Evolutionary conservation across 2,888 invertebrate genomes (phyloP).

Genomic region (Colletes collaris): DNA sequence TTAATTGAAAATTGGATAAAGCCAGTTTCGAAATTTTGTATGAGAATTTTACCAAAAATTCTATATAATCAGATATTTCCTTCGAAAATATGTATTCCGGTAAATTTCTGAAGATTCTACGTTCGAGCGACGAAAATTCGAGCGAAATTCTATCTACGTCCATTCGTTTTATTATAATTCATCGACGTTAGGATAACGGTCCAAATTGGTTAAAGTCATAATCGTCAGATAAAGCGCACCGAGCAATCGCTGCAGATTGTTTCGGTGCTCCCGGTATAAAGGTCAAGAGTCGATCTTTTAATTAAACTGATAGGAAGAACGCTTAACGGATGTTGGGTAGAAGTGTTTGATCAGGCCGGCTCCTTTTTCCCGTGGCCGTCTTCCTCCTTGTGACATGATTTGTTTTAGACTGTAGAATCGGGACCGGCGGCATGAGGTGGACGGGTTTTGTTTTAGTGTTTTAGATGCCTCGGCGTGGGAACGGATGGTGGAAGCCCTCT

Average conservation of each 20-base stretch:
- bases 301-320: slow-evolving; percentile 58
- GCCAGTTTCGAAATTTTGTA: too few species aligned
- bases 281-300: slow-evolving; percentile 57
- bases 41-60: too few species aligned
- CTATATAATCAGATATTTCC: too few species aligned
- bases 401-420: slow-evolving; percentile 63
- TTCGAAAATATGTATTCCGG: too few species aligned
- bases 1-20: too few species aligned
- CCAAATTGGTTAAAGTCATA: slow-evolving; percentile 40
- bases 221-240: slow-evolving; percentile 21
- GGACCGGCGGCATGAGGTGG: slow-evolving; percentile 49
- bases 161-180: neutral
- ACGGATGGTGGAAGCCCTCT: slow-evolving; percentile 71
- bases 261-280: slow-evolving; percentile 43
- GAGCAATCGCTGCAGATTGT: slow-evolving; percentile 31
- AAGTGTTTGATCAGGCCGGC: slow-evolving; percentile 74
- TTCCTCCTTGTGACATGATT: slow-evolving; percentile 64
- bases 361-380: slow-evolving; percentile 59
- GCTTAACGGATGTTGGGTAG: slow-evolving; percentile 59
- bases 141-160: neutral
- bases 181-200: neutral
- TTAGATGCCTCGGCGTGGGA: slow-evolving; percentile 80
- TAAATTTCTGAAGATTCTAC: too few species aligned
- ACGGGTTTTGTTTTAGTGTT: slow-evolving; percentile 79
- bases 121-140: too few species aligned